These are phyloP conservation scores for Trachemys scripta DNA, from an alignment of 2,113 vertebrate species.

Conservation along the genomic window DNA sequence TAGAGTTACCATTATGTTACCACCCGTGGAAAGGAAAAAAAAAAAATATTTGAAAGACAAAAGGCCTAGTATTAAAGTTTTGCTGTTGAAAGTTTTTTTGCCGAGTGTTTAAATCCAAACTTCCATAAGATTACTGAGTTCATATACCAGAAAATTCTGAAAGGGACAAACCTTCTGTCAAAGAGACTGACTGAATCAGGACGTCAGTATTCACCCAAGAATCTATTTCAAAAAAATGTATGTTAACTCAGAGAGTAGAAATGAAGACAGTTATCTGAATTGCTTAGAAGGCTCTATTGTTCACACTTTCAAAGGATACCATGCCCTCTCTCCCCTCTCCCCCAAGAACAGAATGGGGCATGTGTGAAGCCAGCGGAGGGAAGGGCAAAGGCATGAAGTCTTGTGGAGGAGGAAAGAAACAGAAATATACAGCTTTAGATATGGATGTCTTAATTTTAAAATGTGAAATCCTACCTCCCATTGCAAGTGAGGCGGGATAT, in stretches of 20 bases:
- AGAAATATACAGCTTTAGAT: conserved; percentile 56
- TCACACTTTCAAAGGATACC: conserved; percentile 67
- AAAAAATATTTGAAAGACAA: not conserved
- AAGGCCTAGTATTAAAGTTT: not conserved
- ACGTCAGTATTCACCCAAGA: conserved; percentile 63
- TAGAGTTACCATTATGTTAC: not conserved
- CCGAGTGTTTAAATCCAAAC: not conserved
- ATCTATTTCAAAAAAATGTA: conserved; percentile 69
- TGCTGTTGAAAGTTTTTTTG: not conserved
- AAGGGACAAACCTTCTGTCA: conserved; percentile 23
- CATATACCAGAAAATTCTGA: not conserved
- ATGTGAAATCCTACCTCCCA: conserved; percentile 90
- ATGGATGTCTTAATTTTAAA: conserved; percentile 30
- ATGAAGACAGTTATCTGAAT: conserved; percentile 72
- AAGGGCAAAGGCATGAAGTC: conserved; percentile 66
- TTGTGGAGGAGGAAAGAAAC: conserved; percentile 33
- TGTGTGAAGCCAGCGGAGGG: conserved; percentile 20
- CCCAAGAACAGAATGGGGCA: conserved; percentile 64
- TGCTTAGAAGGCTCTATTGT: conserved; percentile 74
- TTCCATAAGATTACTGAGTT: conserved; percentile 7
- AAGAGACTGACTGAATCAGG: conserved; percentile 44
- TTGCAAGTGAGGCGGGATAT: conserved; percentile 95
- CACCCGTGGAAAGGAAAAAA: not conserved
- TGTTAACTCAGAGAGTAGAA: conserved; percentile 64
- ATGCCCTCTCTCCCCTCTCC: not conserved